Percentiles rank a stretch among this genome's conserved stretches.
Conservation (phyloP, 1,140 invertebrate genomes). For the Psilanteris sp. region DNA sequence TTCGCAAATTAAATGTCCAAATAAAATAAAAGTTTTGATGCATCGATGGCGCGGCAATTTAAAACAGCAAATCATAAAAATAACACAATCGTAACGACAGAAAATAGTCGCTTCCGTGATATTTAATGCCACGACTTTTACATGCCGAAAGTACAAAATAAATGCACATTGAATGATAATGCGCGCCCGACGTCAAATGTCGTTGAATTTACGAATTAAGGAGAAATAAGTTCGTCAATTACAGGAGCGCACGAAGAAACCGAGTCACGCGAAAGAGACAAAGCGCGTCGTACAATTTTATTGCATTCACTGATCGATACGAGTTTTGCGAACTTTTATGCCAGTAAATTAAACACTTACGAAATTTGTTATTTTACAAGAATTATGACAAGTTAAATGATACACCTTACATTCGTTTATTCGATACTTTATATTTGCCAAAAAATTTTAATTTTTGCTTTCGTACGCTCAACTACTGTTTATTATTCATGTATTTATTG, state of each 20-base stretch:
- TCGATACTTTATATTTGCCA: too few relatives aligned
- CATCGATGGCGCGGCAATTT: conserved; percentile 14
- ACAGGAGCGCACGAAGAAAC: conserved; percentile 22
- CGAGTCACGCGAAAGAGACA: conserved; percentile 46
- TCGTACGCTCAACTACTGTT: too few relatives aligned
- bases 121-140: conserved; percentile 33
- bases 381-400: too few relatives aligned
- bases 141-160: conserved; percentile 35
- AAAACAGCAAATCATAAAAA: conserved; percentile 9
- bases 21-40: conserved; percentile 38
- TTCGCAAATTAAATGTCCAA: conserved; percentile 27
- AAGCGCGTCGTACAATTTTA: conserved; percentile 10
- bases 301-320: conserved; percentile 31
- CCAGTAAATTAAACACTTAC: too few relatives aligned
- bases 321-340: conserved; percentile 1
- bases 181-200: conserved; percentile 49
- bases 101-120: conserved; percentile 31
- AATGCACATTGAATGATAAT: conserved; percentile 49
- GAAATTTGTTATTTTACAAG: too few relatives aligned
- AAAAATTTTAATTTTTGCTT: too few relatives aligned
- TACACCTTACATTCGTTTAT: too few relatives aligned
- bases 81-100: conserved; percentile 8
- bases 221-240: conserved; percentile 51
- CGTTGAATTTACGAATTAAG: conserved; percentile 53
- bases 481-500: too few relatives aligned